Conservation (phyloP, 1,140 invertebrate genomes). For the Dufourea novaeangliae region DNA sequence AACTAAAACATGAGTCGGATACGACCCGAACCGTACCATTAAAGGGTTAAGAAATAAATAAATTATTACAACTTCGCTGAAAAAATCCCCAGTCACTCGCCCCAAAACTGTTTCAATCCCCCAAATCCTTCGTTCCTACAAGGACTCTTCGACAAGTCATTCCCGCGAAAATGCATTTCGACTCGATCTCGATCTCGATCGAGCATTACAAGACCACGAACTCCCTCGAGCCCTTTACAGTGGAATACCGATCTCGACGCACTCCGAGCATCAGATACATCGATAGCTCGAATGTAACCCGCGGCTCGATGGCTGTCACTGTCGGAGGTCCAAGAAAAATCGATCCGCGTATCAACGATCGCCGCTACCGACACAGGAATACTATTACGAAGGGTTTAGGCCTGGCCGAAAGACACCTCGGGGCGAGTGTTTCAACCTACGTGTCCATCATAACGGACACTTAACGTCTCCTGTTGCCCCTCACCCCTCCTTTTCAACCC, state of each 20-base stretch:
- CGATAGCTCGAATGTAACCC: not conserved
- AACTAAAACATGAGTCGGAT: no score
- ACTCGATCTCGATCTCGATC: constrained; percentile 11
- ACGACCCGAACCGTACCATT: no score
- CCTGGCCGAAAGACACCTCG: constrained; percentile 11
- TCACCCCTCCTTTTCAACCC: not conserved
- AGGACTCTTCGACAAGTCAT: not conserved
- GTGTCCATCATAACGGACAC: constrained; percentile 46
- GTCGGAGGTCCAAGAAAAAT: constrained; percentile 30
- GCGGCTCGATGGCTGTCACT: constrained; percentile 40
- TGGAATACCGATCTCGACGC: constrained; percentile 10
- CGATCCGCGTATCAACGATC: constrained; percentile 33
- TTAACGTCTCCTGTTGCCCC: constrained; percentile 2
- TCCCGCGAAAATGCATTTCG: not conserved
- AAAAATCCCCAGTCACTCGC: no score
- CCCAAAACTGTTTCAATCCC: no score
- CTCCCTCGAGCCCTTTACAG: not conserved
- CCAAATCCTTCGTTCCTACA: no score
- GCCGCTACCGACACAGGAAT: constrained; percentile 12
- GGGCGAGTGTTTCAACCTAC: constrained; percentile 20
- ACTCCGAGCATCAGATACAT: constrained; percentile 16
- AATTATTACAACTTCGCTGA: no score
- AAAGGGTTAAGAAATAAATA: no score
- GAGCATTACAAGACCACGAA: not conserved
- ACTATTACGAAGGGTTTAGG: not conserved